Evolutionary conservation across 2,113 vertebrate species (phyloP).

Genomic region (Pollachius pollachius): DNA sequence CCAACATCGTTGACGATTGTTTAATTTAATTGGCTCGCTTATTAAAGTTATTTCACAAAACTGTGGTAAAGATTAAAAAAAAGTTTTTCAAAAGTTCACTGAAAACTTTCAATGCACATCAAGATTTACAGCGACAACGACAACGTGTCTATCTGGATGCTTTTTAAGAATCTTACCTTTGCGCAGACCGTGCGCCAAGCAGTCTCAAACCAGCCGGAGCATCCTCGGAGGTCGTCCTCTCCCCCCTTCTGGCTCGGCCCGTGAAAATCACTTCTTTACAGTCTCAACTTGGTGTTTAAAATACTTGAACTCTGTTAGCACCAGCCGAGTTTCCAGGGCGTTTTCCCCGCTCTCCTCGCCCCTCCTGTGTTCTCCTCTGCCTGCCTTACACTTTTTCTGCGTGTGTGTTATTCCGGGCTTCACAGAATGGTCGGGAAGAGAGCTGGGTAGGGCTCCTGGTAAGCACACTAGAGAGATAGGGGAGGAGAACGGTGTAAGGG

Average conservation of each 20-base stretch:
- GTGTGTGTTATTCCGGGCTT: conserved; percentile 67
- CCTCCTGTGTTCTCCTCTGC: conserved; percentile 40
- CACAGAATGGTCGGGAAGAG: conserved; percentile 68
- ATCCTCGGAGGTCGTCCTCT: conserved; percentile 68
- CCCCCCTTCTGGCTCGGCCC: conserved; percentile 54
- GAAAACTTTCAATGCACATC: too few species aligned
- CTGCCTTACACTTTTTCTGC: conserved; percentile 51
- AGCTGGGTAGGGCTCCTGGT: conserved; percentile 68
- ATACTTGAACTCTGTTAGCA: conserved; percentile 55
- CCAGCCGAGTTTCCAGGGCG: conserved; percentile 63
- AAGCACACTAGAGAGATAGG: conserved; percentile 44
- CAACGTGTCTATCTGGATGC: too few species aligned
- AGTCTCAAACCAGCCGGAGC: conserved; percentile 68
- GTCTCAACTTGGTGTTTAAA: conserved; percentile 49
- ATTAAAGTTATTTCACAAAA: too few species aligned
- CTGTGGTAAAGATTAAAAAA: too few species aligned
- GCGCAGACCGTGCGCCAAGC: conserved; percentile 61
- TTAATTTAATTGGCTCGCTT: too few species aligned
- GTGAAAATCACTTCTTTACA: conserved; percentile 55
- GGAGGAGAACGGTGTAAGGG: conserved; percentile 53
- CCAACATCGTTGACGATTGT: too few species aligned
- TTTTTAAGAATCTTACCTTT: conserved; percentile 54
- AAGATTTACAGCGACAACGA: not conserved
- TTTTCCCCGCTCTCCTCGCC: conserved; percentile 55
- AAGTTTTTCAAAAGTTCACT: too few species aligned